Percentiles rank a stretch among this genome's conserved stretches.
Conservation (phyloP, 2,113 vertebrate species). For the Polypterus senegalus region DNA sequence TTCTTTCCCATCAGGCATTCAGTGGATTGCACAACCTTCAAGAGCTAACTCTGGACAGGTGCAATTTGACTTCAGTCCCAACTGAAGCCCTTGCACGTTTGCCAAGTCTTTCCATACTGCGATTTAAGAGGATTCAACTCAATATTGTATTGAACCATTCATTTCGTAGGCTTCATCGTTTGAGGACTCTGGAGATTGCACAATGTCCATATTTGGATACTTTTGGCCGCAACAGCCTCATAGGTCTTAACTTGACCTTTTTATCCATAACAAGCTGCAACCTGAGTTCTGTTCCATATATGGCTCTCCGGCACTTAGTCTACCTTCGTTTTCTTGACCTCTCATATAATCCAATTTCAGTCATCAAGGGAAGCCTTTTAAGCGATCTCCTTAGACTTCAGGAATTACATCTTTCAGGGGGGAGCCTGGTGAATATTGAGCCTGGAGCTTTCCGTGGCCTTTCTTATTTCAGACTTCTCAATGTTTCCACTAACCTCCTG, state of each 20-base stretch:
- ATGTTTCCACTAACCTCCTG: conserved; percentile 67
- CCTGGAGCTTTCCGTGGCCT: conserved; percentile 65
- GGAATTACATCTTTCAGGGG: conserved; percentile 66
- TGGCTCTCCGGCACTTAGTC: conserved; percentile 55
- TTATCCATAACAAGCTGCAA: conserved; percentile 66
- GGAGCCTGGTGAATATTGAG: conserved; percentile 55
- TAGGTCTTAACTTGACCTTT: conserved; percentile 65
- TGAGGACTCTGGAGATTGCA: conserved; percentile 56
- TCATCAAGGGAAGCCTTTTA: conserved; percentile 48
- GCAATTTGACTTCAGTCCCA: conserved; percentile 68
- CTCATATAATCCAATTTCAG: conserved; percentile 71
- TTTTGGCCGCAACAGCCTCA: conserved; percentile 57
- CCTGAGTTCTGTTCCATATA: conserved; percentile 58
- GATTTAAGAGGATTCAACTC: conserved; percentile 54
- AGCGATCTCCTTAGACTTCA: conserved; percentile 58
- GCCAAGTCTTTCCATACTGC: conserved; percentile 43
- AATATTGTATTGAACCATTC: conserved; percentile 49
- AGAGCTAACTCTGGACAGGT: conserved; percentile 61
- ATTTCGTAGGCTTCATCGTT: conserved; percentile 47
- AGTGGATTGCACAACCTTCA: conserved; percentile 49
- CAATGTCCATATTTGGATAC: conserved; percentile 58
- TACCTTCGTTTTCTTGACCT: conserved; percentile 66
- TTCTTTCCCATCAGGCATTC: conserved; percentile 68
- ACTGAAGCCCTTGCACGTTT: conserved; percentile 62
- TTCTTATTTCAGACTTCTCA: conserved; percentile 57